Conservation (phyloP, 2,113 vertebrate genomes). For the Scartelaos histophorus region DNA sequence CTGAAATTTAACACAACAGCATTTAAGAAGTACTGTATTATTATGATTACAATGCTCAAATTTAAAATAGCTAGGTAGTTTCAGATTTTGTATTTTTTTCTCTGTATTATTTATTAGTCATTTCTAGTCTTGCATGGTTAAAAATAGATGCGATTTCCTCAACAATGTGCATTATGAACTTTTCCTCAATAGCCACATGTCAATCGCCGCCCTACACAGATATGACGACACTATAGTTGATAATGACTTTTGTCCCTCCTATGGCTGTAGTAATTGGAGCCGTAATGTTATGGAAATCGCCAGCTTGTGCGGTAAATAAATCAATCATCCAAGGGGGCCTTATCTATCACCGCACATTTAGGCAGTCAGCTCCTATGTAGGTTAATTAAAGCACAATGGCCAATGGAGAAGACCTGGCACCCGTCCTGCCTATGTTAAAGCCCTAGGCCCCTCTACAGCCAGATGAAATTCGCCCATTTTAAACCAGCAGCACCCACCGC, state of each 20-base stretch:
- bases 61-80: too few relatives aligned
- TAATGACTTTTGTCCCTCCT: conserved; percentile 55
- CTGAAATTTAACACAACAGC: background rate
- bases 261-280: conserved; percentile 53
- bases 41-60: too few relatives aligned
- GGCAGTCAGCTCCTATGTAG: conserved; percentile 75
- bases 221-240: conserved; percentile 24
- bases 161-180: background rate
- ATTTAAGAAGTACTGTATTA: background rate
- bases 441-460: conserved; percentile 70
- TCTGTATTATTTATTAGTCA: too few relatives aligned
- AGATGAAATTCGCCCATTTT: conserved; percentile 71
- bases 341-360: conserved; percentile 81
- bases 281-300: conserved; percentile 73
- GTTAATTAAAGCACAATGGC: conserved; percentile 83
- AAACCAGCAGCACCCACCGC: conserved; percentile 31
- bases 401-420: conserved; percentile 75
- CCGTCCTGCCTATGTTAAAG: conserved; percentile 75
- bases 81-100: too few relatives aligned
- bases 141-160: background rate
- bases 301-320: conserved; percentile 74
- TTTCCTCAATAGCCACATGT: conserved; percentile 1
- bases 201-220: conserved; percentile 40
- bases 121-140: background rate
- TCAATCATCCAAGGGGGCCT: conserved; percentile 77